These are phyloP conservation scores for Electrona antarctica DNA, from an alignment of 2,113 vertebrate species.

Conservation along the genomic window DNA sequence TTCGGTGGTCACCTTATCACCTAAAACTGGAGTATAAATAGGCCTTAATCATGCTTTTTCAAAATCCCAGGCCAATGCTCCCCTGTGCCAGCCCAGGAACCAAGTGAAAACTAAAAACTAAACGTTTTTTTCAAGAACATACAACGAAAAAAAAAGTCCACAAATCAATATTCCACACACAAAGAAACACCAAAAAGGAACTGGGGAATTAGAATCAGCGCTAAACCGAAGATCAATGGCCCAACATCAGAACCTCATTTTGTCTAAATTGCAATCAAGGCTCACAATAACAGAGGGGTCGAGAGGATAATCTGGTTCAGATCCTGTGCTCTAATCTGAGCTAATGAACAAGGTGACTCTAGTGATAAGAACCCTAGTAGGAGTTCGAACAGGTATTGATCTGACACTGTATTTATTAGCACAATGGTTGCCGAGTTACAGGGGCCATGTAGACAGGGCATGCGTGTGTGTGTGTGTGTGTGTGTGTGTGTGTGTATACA, in stretches of 20 bases:
- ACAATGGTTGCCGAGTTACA: slow-evolving; percentile 40
- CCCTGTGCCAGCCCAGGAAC: too few relatives aligned
- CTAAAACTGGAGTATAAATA: too few relatives aligned
- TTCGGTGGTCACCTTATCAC: too few relatives aligned
- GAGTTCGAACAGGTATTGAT: slow-evolving; percentile 67
- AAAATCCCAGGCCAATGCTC: too few relatives aligned
- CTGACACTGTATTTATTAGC: slow-evolving; percentile 54
- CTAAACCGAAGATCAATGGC: slow-evolving; percentile 69
- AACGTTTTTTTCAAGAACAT: too few relatives aligned
- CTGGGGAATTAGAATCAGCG: slow-evolving; percentile 21
- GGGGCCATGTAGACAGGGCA: slow-evolving; percentile 24
- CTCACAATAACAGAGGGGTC: slow-evolving; percentile 50
- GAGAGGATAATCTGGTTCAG: slow-evolving; percentile 63
- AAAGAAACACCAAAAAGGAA: slow-evolving; percentile 24
- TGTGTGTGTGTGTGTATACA: neutral
- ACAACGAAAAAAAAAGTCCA: neutral
- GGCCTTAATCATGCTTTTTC: too few relatives aligned
- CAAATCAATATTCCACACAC: slow-evolving; percentile 50
- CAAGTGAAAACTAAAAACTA: too few relatives aligned
- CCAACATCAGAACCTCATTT: slow-evolving; percentile 55
- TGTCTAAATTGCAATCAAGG: slow-evolving; percentile 65
- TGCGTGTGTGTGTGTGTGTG: neutral
- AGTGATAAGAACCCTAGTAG: slow-evolving; percentile 62
- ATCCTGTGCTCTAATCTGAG: slow-evolving; percentile 58
- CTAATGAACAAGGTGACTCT: slow-evolving; percentile 75